Conservation (phyloP, 2,113 vertebrate genomes). For the Corapipo altera region DNA sequence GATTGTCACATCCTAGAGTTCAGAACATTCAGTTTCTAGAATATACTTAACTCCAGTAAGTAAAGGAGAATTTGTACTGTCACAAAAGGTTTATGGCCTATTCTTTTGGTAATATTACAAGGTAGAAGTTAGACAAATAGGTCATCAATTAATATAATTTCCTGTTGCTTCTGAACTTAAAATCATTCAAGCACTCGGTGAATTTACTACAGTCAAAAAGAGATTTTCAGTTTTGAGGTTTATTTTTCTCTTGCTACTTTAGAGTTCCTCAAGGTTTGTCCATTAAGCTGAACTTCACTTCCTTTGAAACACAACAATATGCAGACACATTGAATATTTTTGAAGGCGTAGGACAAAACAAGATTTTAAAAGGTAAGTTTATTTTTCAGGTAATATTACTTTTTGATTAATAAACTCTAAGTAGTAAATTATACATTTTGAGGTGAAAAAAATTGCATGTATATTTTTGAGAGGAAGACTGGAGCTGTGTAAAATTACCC, state of each 20-base stretch:
- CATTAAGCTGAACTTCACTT: conserved; percentile 72
- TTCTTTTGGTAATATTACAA: background rate
- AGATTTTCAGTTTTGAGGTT: background rate
- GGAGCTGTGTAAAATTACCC: accelerated
- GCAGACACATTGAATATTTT: conserved; percentile 68
- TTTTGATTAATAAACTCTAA: background rate
- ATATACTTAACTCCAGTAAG: background rate
- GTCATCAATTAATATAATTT: background rate
- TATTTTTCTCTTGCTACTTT: conserved; percentile 34
- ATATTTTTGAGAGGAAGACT: background rate
- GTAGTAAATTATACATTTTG: background rate
- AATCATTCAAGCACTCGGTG: background rate
- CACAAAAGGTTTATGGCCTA: background rate
- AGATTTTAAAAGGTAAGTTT: conserved; percentile 77
- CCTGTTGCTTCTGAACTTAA: background rate
- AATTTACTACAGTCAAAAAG: background rate
- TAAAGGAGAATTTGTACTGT: background rate
- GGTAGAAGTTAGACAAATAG: background rate
- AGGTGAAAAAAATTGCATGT: background rate
- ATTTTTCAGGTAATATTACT: background rate
- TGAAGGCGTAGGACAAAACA: conserved; percentile 76
- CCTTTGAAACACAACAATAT: conserved; percentile 63
- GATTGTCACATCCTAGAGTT: background rate
- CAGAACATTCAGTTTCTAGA: background rate
- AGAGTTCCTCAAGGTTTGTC: conserved; percentile 72